Conservation (phyloP, 1,140 invertebrate genomes). For the Drosophila paulistorum region DNA sequence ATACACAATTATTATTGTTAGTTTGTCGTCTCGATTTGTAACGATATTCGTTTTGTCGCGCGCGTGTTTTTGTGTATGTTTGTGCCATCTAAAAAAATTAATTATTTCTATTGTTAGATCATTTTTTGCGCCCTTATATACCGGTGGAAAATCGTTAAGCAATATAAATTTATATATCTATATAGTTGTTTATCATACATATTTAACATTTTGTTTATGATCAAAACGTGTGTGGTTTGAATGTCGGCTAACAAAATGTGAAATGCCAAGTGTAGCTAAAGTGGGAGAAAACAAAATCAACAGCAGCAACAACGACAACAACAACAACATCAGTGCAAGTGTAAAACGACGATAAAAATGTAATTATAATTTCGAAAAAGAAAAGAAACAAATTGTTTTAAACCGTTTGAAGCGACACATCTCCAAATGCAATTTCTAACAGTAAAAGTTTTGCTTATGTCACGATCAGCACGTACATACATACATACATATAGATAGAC, state of each 20-base stretch:
- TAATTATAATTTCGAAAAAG: constrained; percentile 35
- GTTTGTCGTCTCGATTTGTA: constrained; percentile 7
- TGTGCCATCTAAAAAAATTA: constrained; percentile 32
- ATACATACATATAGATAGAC: constrained; percentile 22
- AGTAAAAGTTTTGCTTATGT: constrained; percentile 79
- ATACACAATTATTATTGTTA: constrained; percentile 17
- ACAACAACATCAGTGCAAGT: constrained; percentile 35
- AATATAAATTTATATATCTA: constrained; percentile 12
- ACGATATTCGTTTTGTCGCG: constrained; percentile 43
- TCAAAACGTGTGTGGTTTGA: constrained; percentile 56
- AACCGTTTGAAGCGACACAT: constrained; percentile 58
- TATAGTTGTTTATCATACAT: constrained; percentile 16
- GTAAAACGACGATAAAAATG: constrained; percentile 48
- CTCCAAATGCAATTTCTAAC: constrained; percentile 73
- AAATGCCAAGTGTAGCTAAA: constrained; percentile 49
- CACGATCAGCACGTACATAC: constrained; percentile 53
- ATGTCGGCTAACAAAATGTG: constrained; percentile 70
- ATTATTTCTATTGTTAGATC: constrained; percentile 32
- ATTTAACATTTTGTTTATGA: constrained; percentile 60
- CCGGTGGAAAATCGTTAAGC: constrained; percentile 16
- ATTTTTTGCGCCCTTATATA: constrained; percentile 3
- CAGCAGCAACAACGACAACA: not conserved
- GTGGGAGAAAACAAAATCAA: constrained; percentile 45
- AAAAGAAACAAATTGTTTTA: constrained; percentile 1
- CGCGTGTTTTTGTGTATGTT: constrained; percentile 20